Evolutionary conservation across 2,888 invertebrate species (phyloP).

Genomic region (Nemoura dubitans): DNA sequence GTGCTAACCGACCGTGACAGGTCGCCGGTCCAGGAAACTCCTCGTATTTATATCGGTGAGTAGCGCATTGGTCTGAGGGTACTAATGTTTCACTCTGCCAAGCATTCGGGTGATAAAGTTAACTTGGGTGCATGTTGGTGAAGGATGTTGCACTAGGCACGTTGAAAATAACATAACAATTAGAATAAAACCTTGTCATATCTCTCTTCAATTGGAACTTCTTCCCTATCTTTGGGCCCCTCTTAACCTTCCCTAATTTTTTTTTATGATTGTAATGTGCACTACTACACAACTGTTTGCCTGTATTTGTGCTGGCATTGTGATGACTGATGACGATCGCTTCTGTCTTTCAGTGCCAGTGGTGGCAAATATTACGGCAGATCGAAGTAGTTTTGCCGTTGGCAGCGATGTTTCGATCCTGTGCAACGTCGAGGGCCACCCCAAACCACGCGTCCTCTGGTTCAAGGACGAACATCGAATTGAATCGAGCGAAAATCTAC

Average conservation of each 20-base stretch:
- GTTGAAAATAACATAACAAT: too few species aligned
- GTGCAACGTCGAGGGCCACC: constrained; percentile 82
- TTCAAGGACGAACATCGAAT: constrained; percentile 76
- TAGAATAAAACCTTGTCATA: too few species aligned
- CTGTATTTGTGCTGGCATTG: too few species aligned
- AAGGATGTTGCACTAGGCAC: too few species aligned
- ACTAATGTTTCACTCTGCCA: not conserved
- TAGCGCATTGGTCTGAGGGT: not conserved
- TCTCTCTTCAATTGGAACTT: too few species aligned
- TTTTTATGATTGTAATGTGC: too few species aligned
- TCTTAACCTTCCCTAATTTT: too few species aligned
- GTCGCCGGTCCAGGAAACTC: constrained; percentile 31
- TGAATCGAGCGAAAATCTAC: constrained; percentile 65
- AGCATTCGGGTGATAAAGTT: not conserved
- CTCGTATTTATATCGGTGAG: constrained; percentile 25
- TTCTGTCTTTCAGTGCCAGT: constrained; percentile 67
- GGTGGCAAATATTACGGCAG: constrained; percentile 69
- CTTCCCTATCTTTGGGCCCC: too few species aligned
- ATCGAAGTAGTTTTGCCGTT: constrained; percentile 67
- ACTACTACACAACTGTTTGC: too few species aligned
- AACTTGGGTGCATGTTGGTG: too few species aligned
- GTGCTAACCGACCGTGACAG: constrained; percentile 24
- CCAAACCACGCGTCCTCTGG: constrained; percentile 81
- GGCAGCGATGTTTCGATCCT: constrained; percentile 76
- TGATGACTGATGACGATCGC: too few species aligned